Conservation (phyloP, 2,113 vertebrate species). For the Xenus cinereus region DNA sequence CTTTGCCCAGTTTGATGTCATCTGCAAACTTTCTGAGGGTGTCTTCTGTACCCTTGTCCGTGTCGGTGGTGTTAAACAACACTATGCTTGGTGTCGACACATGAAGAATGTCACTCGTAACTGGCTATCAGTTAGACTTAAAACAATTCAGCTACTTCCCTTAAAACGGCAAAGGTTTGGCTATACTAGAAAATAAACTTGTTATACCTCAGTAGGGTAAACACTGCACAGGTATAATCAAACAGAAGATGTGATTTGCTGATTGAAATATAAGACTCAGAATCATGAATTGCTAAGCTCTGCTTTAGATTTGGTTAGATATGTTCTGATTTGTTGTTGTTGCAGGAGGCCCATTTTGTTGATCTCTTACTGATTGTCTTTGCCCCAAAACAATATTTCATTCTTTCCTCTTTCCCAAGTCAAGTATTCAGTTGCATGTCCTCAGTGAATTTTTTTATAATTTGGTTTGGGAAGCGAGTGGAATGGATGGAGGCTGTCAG, state of each 20-base stretch:
- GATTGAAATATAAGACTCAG: not conserved
- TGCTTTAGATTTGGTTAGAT: not conserved
- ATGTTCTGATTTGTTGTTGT: not conserved
- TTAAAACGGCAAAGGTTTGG: not conserved
- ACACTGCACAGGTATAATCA: not conserved
- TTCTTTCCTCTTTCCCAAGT: not conserved
- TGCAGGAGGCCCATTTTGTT: not conserved
- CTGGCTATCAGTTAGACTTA: not conserved
- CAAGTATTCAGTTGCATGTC: not conserved
- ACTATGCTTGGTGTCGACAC: not conserved
- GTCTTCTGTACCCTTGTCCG: not conserved
- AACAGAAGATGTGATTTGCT: not conserved
- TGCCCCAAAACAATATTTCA: not conserved
- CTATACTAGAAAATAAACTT: not conserved
- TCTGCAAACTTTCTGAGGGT: not conserved
- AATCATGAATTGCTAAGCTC: not conserved
- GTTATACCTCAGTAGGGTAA: not conserved
- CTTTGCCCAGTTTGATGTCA: not conserved
- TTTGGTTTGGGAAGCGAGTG: not conserved
- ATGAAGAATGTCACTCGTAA: not conserved
- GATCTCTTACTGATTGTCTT: not conserved
- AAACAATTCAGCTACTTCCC: not conserved
- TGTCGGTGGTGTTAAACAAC: not conserved
- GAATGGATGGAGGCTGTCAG: not conserved
- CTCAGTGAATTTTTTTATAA: not conserved